phyloP scores from a whole-genome alignment of 2,113 vertebrate species.

The Chascanopsetta lugubris region DNA sequence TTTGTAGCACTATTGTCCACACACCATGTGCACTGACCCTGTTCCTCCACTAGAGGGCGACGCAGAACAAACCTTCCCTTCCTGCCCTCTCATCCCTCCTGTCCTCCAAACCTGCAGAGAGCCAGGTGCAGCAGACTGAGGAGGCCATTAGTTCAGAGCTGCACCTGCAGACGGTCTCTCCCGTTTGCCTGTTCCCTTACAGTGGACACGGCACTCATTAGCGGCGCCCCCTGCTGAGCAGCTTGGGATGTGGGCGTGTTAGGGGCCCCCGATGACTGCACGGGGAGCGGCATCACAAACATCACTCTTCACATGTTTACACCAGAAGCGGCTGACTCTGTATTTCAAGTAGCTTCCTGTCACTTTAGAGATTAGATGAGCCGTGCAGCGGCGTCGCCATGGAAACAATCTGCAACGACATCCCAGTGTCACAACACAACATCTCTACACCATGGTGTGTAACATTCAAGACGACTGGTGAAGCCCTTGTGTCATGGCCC shows the following conservation, averaged over 20 bases:
- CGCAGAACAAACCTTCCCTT: background rate
- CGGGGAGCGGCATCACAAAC: no score
- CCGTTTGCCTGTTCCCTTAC: background rate
- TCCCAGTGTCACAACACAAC: conserved; percentile 4
- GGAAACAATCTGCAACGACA: conserved; percentile 35
- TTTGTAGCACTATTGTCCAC: background rate
- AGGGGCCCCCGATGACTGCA: conserved; percentile 15
- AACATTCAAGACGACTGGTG: no score
- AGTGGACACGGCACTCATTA: background rate
- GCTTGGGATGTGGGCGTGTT: conserved; percentile 17
- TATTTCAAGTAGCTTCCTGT: conserved; percentile 4
- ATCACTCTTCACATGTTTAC: background rate
- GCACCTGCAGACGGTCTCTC: conserved; percentile 28
- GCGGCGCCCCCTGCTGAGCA: conserved; percentile 39
- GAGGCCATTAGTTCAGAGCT: conserved; percentile 40
- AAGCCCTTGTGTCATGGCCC: no score
- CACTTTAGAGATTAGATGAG: conserved; percentile 23
- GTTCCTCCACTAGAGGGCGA: conserved; percentile 60
- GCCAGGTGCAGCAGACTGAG: conserved; percentile 51
- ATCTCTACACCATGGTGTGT: background rate
- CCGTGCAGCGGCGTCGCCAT: conserved; percentile 12
- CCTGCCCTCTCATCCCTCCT: background rate
- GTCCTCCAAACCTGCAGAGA: conserved; percentile 19
- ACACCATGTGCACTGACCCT: background rate
- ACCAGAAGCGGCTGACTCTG: no score